A percentile compares a stretch with the other conserved stretches of the same genome.
phyloP scores from a whole-genome alignment of 2,113 vertebrate genomes.

The Nerophis ophidion region DNA sequence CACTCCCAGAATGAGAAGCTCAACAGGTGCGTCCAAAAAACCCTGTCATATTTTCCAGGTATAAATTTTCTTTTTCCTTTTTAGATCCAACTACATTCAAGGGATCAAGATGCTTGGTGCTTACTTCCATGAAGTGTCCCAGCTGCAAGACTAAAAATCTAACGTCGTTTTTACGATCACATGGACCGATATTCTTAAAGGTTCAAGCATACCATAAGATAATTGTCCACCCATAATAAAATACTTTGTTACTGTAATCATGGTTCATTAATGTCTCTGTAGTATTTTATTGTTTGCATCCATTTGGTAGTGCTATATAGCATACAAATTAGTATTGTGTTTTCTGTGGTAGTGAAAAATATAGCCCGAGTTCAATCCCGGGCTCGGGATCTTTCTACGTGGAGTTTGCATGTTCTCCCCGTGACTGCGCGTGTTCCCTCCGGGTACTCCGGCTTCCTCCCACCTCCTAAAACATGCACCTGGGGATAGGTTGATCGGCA shows the following conservation, averaged over 20 bases:
- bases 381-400: too few species aligned
- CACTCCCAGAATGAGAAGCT: conserved; percentile 98
- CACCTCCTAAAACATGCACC: too few species aligned
- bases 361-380: too few species aligned
- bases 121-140: conserved; percentile 90
- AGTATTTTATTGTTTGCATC: not conserved
- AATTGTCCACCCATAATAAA: conserved; percentile 33
- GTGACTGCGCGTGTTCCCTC: too few species aligned
- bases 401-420: too few species aligned
- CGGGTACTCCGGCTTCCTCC: too few species aligned
- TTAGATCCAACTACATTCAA: conserved; percentile 88
- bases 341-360: too few species aligned
- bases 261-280: not conserved
- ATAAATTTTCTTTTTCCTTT: conserved; percentile 14
- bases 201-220: not conserved
- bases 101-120: conserved; percentile 89
- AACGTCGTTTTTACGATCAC: too few species aligned
- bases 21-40: conserved; percentile 76
- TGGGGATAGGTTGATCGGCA: too few species aligned
- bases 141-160: conserved; percentile 54
- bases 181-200: not conserved
- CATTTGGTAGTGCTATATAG: too few species aligned
- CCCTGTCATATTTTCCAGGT: too few species aligned
- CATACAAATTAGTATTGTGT: too few species aligned
- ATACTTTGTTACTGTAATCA: conserved; percentile 8